These are phyloP conservation scores for Sussaba pulchella DNA, from an alignment of 2,888 invertebrate genomes.

Conservation along the genomic window DNA sequence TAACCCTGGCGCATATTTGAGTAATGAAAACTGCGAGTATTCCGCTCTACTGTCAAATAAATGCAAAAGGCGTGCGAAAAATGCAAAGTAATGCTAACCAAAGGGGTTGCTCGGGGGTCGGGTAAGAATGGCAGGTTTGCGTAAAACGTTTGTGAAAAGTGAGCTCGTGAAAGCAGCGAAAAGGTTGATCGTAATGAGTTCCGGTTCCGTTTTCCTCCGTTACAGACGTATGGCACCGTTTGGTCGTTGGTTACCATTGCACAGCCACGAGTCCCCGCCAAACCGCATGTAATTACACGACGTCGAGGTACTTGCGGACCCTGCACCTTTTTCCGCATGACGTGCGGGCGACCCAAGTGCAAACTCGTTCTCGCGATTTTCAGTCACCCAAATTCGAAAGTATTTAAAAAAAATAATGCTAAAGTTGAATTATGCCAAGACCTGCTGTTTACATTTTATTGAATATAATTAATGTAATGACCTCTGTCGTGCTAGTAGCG, in stretches of 20 bases:
- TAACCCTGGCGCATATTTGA: conserved; percentile 10
- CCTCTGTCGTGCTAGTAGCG: no score
- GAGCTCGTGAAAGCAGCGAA: conserved; percentile 30
- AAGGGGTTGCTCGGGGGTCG: not conserved
- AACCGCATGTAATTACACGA: conserved; percentile 42
- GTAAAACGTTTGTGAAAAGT: conserved; percentile 5
- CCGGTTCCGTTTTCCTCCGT: conserved; percentile 38
- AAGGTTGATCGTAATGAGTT: conserved; percentile 22
- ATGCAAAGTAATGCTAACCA: conserved; percentile 8
- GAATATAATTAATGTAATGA: no score
- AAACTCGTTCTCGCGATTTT: conserved; percentile 15
- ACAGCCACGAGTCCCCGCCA: conserved; percentile 19
- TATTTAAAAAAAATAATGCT: no score
- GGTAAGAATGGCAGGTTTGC: not conserved
- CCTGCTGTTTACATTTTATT: no score
- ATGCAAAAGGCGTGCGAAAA: conserved; percentile 2
- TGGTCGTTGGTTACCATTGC: conserved; percentile 28
- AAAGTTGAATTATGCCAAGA: no score
- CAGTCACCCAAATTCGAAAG: no score
- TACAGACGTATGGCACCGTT: conserved; percentile 32
- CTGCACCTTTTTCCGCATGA: not conserved
- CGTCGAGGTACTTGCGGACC: conserved; percentile 1
- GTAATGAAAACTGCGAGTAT: conserved; percentile 19
- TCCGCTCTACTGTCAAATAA: not conserved
- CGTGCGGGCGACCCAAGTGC: conserved; percentile 20